These are phyloP conservation scores for Suricata suricatta DNA, from an alignment of 2,113 vertebrate species.

Conservation along the genomic window DNA sequence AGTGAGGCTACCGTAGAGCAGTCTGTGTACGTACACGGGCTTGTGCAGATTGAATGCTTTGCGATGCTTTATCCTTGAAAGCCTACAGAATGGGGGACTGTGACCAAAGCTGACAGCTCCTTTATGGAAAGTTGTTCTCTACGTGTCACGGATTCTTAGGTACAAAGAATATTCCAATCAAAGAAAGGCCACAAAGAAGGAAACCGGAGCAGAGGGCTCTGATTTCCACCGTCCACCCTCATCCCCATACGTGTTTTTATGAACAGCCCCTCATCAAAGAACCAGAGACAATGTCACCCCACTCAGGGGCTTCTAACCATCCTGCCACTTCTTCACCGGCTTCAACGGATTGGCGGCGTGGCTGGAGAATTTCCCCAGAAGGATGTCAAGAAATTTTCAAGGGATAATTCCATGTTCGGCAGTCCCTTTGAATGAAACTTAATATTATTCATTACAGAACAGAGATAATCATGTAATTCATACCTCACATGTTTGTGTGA, in stretches of 20 bases:
- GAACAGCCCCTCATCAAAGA: rapidly evolving
- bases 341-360: constrained; percentile 49
- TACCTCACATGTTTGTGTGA: background rate
- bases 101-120: background rate
- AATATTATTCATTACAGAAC: background rate
- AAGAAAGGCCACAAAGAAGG: too few species aligned
- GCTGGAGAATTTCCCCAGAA: constrained; percentile 36
- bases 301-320: rapidly evolving
- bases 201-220: rapidly evolving
- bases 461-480: background rate
- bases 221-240: rapidly evolving
- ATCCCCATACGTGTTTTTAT: rapidly evolving
- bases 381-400: constrained; percentile 56
- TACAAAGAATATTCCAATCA: background rate
- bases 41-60: rapidly evolving
- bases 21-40: rapidly evolving
- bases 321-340: background rate
- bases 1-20: rapidly evolving
- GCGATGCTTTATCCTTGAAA: background rate
- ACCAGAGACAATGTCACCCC: rapidly evolving
- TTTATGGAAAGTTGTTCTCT: background rate
- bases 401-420: background rate
- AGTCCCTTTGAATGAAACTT: background rate
- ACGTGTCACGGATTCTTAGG: background rate
- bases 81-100: rapidly evolving